Conservation (phyloP, 2,888 invertebrate species). For the Chaetoderma sp. region DNA sequence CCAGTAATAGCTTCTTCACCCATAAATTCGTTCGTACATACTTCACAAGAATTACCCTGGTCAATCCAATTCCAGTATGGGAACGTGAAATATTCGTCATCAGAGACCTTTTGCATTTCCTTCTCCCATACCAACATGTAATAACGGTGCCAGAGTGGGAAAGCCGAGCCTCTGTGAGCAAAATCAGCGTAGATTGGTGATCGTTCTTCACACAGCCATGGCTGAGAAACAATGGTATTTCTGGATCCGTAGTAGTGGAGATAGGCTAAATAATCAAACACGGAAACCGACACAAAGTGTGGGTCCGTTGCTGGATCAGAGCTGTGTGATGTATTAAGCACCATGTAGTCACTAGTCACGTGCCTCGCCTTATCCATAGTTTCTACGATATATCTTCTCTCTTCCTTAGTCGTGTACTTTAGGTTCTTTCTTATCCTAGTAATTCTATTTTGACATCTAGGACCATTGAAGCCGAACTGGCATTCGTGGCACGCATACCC, state of each 20-base stretch:
- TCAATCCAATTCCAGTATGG: constrained; percentile 8
- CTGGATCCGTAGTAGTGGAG: neutral
- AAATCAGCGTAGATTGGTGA: neutral
- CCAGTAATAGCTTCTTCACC: too few species aligned
- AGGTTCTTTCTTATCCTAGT: neutral
- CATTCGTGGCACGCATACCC: constrained; percentile 9
- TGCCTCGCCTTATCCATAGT: neutral
- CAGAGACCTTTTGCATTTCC: neutral
- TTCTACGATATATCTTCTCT: neutral
- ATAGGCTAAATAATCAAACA: neutral
- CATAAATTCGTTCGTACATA: neutral
- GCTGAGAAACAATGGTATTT: neutral
- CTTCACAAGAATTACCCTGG: neutral
- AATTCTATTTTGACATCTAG: neutral
- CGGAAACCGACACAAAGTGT: neutral
- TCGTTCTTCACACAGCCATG: neutral
- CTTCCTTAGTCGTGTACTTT: neutral
- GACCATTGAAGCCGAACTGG: neutral
- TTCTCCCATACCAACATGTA: constrained; percentile 4
- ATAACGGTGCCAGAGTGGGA: constrained; percentile 6
- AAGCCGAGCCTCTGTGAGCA: constrained; percentile 3
- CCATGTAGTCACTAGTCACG: neutral
- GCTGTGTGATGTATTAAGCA: neutral
- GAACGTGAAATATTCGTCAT: neutral
- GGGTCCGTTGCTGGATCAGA: neutral